Evolutionary conservation across 2,113 vertebrate genomes (phyloP), one percentile per base, ranked within the genome.

Genomic region (Crotalus helleri): DNA sequence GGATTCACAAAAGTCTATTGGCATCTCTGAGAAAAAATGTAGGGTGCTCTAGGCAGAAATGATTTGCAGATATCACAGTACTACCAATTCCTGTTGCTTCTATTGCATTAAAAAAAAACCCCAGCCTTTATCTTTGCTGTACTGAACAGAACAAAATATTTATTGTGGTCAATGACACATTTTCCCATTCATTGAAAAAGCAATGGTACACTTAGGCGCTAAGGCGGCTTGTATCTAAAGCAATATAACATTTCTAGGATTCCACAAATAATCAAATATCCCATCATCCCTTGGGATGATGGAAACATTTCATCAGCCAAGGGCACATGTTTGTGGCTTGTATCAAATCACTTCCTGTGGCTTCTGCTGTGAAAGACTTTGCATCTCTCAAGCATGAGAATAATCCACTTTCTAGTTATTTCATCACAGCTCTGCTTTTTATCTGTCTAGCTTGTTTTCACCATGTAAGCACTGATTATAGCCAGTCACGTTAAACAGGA

Each of bases 231-330:
- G 46, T n/a, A 55, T 39, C 21, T 44, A 39, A 54, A 91, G 8
- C 5, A 26, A 51, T 12, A 1, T 12, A 90, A 69, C 89, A 90
- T 90, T 64, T 59, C 59, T 54, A 64, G 89, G 58, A 64, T 90
- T 90, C 59, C 46, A 33, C 89, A 64, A 69, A 69, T 61, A 69
- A 44, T 55, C n/a, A 39, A 85, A 91, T 33, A 91, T 85, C 90
- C 61, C 51, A 91, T 33, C n/a, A 91, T 81, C 39, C 33, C 64
- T 21, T 57, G 33, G 90, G 49, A 24, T 44, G n/a, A 55, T 85
- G 69, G 24, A 85, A 51, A 57, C 90, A 91, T 91, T 81, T 54
- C 90, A 44, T 55, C 69, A 91, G 53, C 69, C 90, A 81, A 69
- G 64, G 90, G 81, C 33, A 13, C 69, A 58, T 26, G 39, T 86